A percentile compares a stretch with the other conserved stretches of the same genome.
Conservation (phyloP, 2,888 invertebrate genomes). For the Cantharis lateralis region DNA sequence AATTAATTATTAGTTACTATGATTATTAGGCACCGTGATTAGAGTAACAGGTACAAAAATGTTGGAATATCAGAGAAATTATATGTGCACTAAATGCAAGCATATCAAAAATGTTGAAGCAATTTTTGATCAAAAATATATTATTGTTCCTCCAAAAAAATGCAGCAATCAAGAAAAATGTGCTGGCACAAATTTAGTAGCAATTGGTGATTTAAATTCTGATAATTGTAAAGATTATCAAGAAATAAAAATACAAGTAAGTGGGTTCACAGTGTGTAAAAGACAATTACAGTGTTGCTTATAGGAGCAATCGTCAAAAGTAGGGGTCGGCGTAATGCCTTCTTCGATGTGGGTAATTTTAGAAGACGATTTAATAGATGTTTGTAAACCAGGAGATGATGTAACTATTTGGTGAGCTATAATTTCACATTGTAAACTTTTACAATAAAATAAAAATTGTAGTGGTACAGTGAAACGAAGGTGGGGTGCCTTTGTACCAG, state of each 20-base stretch:
- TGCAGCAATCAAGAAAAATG: constrained; percentile 65
- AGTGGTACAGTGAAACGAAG: constrained; percentile 79
- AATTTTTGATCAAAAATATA: constrained; percentile 62
- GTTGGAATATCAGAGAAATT: constrained; percentile 75
- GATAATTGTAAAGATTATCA: constrained; percentile 80
- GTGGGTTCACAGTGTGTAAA: not conserved
- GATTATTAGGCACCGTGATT: constrained; percentile 72
- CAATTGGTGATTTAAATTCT: constrained; percentile 62
- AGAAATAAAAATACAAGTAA: constrained; percentile 81
- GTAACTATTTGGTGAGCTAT: constrained; percentile 74
- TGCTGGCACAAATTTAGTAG: constrained; percentile 60
- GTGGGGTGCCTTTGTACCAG: constrained; percentile 67
- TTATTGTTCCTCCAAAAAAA: constrained; percentile 56
- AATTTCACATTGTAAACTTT: not conserved
- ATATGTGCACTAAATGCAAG: constrained; percentile 79
- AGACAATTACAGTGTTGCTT: constrained; percentile 13
- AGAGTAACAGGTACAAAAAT: constrained; percentile 75
- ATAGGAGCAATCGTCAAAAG: constrained; percentile 77
- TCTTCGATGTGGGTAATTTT: constrained; percentile 76
- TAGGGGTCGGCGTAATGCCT: constrained; percentile 74
- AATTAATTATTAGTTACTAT: not conserved
- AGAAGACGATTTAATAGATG: constrained; percentile 85
- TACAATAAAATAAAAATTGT: constrained; percentile 27
- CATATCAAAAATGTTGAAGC: constrained; percentile 68
- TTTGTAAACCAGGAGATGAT: constrained; percentile 88